Base-by-base conservation (phyloP, 2,113 vertebrate species). In the Zapornia atra region DNA sequence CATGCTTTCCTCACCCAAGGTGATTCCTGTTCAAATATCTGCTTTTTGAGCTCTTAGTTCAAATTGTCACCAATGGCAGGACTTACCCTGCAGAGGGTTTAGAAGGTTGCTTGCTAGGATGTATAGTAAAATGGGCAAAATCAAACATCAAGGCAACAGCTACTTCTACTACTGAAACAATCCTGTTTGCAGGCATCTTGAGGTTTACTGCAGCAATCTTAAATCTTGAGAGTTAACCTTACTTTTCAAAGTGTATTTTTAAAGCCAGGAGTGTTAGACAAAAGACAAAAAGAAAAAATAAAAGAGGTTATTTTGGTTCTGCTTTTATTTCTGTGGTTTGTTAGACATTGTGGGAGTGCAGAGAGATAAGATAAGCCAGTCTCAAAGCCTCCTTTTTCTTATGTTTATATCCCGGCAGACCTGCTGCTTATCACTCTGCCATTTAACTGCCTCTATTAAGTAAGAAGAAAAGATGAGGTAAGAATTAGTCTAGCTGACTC, bases 261-360 rank as follows among this genome's bases (percentile, higher is more conserved):
- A 89, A 92, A 88, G 9, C 4, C 0, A 0, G 65, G 15, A 59
- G 25, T 5, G 1, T 54, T 73, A 65, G 44, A 38, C 57, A 86
- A 85, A 89, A 83, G 56, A 14, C 14, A 15, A 53, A 53, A 53
- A 25, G 12, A 51, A 24, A 19, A 50, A 12, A 60, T 82, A 59
- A 7, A n/a, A 42, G 15, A 28, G 10, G 17, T 16, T 71, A 22
- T 77, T 68, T 73, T 86, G 19, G 10, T 87, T 91, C 56, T 53
- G 34, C 66, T 80, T 90, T 92, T 80, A 93, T 95, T 96, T 86
- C 83, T 75, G 26, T n/a, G 22, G 42, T 86, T 91, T 93, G 57
- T 89, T 82, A 90, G 76, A 63, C 40, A 36, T 17, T 50, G 50
- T 80, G 57, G 64, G 42, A 88, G 54, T 3, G 0, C 3, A 93